Conservation (phyloP, 2,888 invertebrate species). For the Chrysolina haemoptera region DNA sequence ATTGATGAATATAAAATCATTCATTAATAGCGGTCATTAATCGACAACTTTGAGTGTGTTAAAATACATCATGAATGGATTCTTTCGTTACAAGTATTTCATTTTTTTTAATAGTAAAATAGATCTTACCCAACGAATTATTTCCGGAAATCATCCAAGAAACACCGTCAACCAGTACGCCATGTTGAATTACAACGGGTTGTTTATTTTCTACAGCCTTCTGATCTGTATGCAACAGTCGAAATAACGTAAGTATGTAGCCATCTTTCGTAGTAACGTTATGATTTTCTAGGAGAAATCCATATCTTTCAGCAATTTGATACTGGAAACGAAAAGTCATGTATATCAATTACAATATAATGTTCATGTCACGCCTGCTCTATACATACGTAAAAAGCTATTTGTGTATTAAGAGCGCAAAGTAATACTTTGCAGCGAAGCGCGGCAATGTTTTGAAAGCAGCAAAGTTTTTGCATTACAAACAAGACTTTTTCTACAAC, state of each 20-base stretch:
- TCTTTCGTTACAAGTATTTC: too few relatives aligned
- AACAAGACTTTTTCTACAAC: too few relatives aligned
- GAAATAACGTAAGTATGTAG: conserved; percentile 76
- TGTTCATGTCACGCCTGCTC: neutral
- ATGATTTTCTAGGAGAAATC: conserved; percentile 79
- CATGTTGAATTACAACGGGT: conserved; percentile 55
- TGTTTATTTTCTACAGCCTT: conserved; percentile 34
- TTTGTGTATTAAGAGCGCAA: too few relatives aligned
- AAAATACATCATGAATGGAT: too few relatives aligned
- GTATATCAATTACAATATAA: neutral
- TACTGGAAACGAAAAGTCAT: conserved; percentile 23
- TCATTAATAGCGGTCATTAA: too few relatives aligned
- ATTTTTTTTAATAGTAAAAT: too few relatives aligned
- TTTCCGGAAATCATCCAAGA: conserved; percentile 54
- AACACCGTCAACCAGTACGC: conserved; percentile 47
- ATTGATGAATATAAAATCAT: too few relatives aligned
- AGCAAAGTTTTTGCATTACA: too few relatives aligned
- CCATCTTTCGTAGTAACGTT: conserved; percentile 83
- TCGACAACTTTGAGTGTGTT: too few relatives aligned
- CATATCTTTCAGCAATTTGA: conserved; percentile 69
- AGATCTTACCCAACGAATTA: conserved; percentile 51
- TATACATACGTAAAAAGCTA: too few relatives aligned
- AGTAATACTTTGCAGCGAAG: too few relatives aligned
- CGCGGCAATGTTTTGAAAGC: too few relatives aligned
- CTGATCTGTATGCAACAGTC: conserved; percentile 47